Conservation (phyloP, 2,113 vertebrate species). For the Trematocara zebra region DNA sequence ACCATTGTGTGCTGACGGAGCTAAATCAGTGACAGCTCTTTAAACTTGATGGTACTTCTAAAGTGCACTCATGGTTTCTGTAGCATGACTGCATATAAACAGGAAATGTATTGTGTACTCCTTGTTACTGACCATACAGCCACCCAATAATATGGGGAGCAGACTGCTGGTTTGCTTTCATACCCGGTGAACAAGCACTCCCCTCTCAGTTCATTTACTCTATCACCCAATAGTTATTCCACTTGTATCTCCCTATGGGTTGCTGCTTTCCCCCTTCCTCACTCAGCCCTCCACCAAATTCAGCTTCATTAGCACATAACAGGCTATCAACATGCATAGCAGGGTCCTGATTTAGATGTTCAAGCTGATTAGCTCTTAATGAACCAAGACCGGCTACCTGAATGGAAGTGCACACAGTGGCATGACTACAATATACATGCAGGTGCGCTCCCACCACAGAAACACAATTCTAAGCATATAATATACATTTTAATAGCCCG, state of each 20-base stretch:
- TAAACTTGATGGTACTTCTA: neutral
- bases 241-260: slow-evolving; percentile 50
- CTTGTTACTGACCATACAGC: neutral
- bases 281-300: slow-evolving; percentile 10
- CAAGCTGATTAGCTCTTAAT: slow-evolving; percentile 69
- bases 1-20: neutral
- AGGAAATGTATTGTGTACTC: neutral
- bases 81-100: neutral
- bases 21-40: neutral
- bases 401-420: slow-evolving; percentile 43
- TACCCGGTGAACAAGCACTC: neutral
- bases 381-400: slow-evolving; percentile 40
- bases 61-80: neutral
- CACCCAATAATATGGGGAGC: neutral
- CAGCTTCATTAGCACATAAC: slow-evolving; percentile 71
- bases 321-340: slow-evolving; percentile 70
- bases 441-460: neutral
- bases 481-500: neutral
- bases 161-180: neutral
- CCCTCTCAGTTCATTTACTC: slow-evolving; percentile 20
- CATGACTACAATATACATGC: slow-evolving; percentile 2
- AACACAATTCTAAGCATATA: neutral
- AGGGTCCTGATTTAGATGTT: slow-evolving; percentile 67
- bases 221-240: slow-evolving; percentile 43
- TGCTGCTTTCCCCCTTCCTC: neutral